These are phyloP conservation scores for Willisornis vidua DNA, from an alignment of 2,113 vertebrate genomes.

Conservation along the genomic window DNA sequence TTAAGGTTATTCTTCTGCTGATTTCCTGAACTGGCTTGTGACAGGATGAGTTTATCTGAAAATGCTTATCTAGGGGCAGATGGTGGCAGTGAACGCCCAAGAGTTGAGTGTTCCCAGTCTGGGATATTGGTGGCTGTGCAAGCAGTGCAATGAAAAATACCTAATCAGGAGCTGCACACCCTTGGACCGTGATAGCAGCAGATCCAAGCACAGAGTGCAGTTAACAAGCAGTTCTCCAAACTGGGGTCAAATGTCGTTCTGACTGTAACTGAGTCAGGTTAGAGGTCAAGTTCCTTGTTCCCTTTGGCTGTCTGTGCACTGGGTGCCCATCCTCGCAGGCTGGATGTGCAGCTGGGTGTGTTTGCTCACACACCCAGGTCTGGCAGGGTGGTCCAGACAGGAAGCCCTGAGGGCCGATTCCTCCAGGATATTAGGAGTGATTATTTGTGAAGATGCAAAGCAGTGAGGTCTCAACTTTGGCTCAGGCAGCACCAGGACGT, in stretches of 20 bases:
- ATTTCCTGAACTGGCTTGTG: background rate
- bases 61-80: background rate
- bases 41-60: background rate
- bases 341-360: background rate
- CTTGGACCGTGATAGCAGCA: background rate
- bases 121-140: background rate
- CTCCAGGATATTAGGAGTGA: background rate
- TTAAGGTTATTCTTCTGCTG: background rate
- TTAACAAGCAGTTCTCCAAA: background rate
- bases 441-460: background rate
- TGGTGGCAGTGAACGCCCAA: background rate
- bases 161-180: accelerated
- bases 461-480: background rate
- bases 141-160: background rate
- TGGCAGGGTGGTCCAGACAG: background rate
- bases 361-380: background rate
- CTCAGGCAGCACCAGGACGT: background rate
- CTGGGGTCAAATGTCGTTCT: background rate
- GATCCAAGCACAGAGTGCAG: background rate
- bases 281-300: background rate
- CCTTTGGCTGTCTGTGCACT: background rate
- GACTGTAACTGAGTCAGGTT: background rate
- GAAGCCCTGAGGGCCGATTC: background rate
- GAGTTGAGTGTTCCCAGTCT: background rate
- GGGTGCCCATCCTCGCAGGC: background rate